Evolutionary conservation across 2,888 invertebrate species (phyloP).

Genomic region (Aleiodes alternator): DNA sequence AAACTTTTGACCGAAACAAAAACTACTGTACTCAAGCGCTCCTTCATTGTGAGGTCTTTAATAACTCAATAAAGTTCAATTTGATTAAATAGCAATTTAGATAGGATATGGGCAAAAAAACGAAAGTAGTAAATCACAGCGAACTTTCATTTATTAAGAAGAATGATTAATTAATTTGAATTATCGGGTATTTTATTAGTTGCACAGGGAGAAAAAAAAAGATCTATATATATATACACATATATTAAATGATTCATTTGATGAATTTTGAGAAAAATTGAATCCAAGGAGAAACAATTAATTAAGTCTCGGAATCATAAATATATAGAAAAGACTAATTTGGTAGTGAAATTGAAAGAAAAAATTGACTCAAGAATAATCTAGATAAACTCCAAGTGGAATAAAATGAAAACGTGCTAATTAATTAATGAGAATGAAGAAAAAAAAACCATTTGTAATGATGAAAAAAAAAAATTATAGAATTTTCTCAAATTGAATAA

Average conservation of each 20-base stretch:
- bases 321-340: conserved; percentile 13
- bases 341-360: not conserved
- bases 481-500: conserved; percentile 26
- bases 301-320: conserved; percentile 1
- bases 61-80: conserved; percentile 17
- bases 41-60: conserved; percentile 21
- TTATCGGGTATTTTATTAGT: not conserved
- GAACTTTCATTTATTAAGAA: not conserved
- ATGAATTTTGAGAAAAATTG: conserved; percentile 4
- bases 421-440: conserved; percentile 3
- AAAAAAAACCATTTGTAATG: conserved; percentile 5
- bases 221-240: not conserved
- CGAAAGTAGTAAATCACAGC: conserved; percentile 15
- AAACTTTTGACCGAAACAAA: conserved; percentile 17
- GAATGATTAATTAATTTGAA: conserved; percentile 10
- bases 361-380: conserved; percentile 12
- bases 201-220: not conserved
- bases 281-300: not conserved
- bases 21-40: conserved; percentile 25
- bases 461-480: conserved; percentile 16
- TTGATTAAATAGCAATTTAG: conserved; percentile 10
- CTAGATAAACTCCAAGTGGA: not conserved
- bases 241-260: not conserved
- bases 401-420: not conserved
- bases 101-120: not conserved